Evolutionary conservation across 2,113 vertebrate genomes (phyloP), one percentile per base, ranked within the genome.

Genomic region (Martes martes): DNA sequence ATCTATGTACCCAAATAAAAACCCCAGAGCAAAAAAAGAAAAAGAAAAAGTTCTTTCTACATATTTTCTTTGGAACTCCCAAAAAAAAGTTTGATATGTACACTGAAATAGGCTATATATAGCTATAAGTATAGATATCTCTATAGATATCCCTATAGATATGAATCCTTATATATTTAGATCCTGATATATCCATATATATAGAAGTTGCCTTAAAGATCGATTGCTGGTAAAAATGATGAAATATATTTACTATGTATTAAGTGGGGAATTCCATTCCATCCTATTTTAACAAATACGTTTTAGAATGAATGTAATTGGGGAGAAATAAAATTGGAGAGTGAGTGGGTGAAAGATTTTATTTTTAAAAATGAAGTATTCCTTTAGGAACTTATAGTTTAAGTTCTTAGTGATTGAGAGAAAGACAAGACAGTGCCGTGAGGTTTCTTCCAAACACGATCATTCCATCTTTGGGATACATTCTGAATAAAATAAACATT

Each of bases 401-500:
- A 55, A 47, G 26, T 26, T 52, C 24, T 81, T 59, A 83, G 23
- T 93, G 67, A 76, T 23, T 9, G 45, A 80, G 5, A 10, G 14
- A 73, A 84, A 79, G 52, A 71, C 42, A 13, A 94, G 24, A 88
- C 11, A 31, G 31, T 36, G 24, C 19, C 45, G 0, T 83, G 39
- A 45, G 18, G 5, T 79, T 89, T 42, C 42, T 92, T 73, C 36
- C 28, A 78, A 33, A 1, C 5, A 3, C 18, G 33, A 71, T 88
- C 9, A 69, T 52, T 86, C 61, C 93, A 92, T 80, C 15, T 94
- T 42, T 59, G 6, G 16, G 65, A 81, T 4, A 67, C 13, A 28
- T 94, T 94, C 39, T 94, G 76, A 95, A 78, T 59, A 80, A 95
- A 86, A 71, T 63, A 92, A 96, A 39, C 19, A 91, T 74, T 97